Evolutionary conservation across 35 echinoderm and acorn worm species (phyloP), one percentile per base, ranked within the genome.

Genomic region (Acanthaster planci): DNA sequence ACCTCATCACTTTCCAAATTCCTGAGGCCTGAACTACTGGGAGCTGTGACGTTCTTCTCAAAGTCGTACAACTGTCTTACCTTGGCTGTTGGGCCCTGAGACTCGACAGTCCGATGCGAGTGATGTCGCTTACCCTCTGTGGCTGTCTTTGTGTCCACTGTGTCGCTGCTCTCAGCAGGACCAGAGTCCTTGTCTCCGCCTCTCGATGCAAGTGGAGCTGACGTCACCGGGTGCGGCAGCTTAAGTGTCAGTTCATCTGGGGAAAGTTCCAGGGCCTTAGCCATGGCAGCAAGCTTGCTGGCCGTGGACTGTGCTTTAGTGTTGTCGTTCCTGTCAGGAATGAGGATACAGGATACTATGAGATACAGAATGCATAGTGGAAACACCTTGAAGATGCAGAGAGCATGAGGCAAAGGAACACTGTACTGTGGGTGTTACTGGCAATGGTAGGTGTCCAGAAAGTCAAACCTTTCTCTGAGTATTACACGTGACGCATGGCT

Each of bases 231-330:
- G 18, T 15, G 54, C 5, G 27, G 30, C 15, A 35, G 18, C 56
- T 57, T 60, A 34, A 38, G 9, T 2, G 29, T 36, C 53, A 59
- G 9, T 17, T 83, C 18, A 8, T 59, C 81, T 15, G 53, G 52
- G 37, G 51, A 53, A 58, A 83, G 44, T 34, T 83, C 81, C 26
- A 83, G 52, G 32, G 81, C 81, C 37, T 31, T 57, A 27, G 81
- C 81, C 81, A 59, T 83, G 10, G 81, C 81, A 3, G 56, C 53
- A 57, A 83, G 56, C 32, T 83, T 83, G 53, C 53, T 83, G 23
- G 56, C 52, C 30, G 81, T 59, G 7, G 81, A 34, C 53, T 40
- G 10, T 36, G 32, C 34, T 58, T 59, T 57, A 32, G 54, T 37
- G 26, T 47, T 80, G 77, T 32, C 37, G 59, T 81, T 81, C 44